phyloP scores from a whole-genome alignment of 2,113 vertebrate genomes.

The Lates calcarifer region DNA sequence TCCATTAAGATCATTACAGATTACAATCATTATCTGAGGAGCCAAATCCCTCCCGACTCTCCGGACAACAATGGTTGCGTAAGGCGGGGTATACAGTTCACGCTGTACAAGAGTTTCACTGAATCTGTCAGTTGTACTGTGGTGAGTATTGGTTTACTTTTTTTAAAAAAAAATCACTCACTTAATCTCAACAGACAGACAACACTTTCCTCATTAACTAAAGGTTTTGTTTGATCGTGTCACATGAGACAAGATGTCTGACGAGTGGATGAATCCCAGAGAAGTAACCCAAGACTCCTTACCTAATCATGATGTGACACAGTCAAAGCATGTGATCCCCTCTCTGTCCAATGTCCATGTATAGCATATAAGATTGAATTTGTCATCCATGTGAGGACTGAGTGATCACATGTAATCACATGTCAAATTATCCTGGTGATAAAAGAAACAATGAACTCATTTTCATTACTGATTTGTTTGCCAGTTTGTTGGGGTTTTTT shows the following conservation, averaged over 20 bases:
- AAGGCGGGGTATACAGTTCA: not conserved
- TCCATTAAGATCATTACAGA: constrained; percentile 61
- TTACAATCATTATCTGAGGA: constrained; percentile 55
- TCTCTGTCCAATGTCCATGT: constrained; percentile 33
- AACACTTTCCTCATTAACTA: not conserved
- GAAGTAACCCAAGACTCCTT: constrained; percentile 3
- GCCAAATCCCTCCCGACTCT: constrained; percentile 42
- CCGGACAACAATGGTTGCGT: constrained; percentile 37
- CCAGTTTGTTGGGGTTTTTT: too few species aligned
- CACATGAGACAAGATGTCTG: not conserved
- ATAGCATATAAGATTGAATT: constrained; percentile 7
- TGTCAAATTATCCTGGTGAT: not conserved
- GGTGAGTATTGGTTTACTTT: not conserved
- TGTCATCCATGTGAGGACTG: not conserved
- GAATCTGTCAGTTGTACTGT: not conserved
- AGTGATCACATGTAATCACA: not conserved
- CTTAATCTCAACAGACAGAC: constrained; percentile 12
- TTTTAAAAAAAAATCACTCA: not conserved
- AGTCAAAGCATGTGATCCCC: constrained; percentile 44
- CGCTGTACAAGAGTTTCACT: not conserved
- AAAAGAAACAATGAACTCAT: not conserved
- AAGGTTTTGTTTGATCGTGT: not conserved
- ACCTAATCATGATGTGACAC: constrained; percentile 46
- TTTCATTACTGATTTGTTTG: not conserved
- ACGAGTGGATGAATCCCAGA: not conserved